Conservation (phyloP, 2,113 vertebrate species). For the Coregonus clupeaformis region DNA sequence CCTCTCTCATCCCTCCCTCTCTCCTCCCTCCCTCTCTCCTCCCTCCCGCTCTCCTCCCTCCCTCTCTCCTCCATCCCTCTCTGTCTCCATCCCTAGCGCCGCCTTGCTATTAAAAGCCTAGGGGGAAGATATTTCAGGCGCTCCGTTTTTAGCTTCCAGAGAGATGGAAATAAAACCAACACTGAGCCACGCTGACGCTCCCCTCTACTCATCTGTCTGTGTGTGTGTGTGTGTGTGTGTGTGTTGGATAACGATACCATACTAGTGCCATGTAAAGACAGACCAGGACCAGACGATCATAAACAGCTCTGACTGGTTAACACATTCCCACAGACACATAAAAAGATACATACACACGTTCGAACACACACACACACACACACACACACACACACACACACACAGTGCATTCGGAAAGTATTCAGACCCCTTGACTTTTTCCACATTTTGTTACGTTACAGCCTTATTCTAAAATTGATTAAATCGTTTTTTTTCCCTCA, state of each 20-base stretch:
- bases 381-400: background rate
- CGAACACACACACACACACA: background rate
- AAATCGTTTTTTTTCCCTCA: too few relatives aligned
- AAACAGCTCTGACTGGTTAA: background rate
- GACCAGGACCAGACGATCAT: background rate
- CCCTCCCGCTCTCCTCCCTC: too few relatives aligned
- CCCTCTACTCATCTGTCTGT: background rate
- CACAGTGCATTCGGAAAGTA: background rate
- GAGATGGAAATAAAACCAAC: slow-evolving; percentile 18
- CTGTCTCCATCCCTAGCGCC: background rate
- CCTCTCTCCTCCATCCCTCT: too few relatives aligned
- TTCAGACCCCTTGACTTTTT: too few relatives aligned
- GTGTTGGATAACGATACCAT: background rate
- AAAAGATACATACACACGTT: background rate
- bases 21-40: slow-evolving; percentile 10
- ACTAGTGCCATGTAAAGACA: background rate
- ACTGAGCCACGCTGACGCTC: background rate
- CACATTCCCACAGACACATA: slow-evolving; percentile 8
- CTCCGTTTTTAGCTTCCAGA: slow-evolving; percentile 29
- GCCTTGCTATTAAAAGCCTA: slow-evolving; percentile 55
- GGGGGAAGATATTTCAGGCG: slow-evolving; percentile 48
- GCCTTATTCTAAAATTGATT: too few relatives aligned
- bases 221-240: background rate
- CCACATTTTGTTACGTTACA: too few relatives aligned
- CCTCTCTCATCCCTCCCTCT: slow-evolving; percentile 27